Conservation (phyloP, 2,888 invertebrate genomes). For the Conus canariensis region DNA sequence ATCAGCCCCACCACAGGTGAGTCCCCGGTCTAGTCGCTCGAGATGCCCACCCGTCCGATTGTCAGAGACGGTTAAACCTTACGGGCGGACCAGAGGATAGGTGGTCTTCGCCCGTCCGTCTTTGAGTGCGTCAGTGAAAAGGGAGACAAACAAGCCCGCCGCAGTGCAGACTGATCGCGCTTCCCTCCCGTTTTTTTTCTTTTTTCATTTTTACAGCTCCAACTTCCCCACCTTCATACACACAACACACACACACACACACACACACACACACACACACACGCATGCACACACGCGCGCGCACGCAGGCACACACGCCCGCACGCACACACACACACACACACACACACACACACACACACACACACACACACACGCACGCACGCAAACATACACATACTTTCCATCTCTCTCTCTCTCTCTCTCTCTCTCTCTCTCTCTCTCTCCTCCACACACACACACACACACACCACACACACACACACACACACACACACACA, state of each 20-base stretch:
- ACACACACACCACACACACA: conserved; percentile 18
- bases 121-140: neutral
- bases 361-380: too few relatives aligned
- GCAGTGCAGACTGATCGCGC: too few relatives aligned
- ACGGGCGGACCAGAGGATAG: too few relatives aligned
- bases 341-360: neutral
- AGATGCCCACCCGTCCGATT: too few relatives aligned
- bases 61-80: too few relatives aligned
- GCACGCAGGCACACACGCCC: neutral
- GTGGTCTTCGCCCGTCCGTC: too few relatives aligned
- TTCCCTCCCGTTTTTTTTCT: too few relatives aligned
- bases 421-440: too few relatives aligned
- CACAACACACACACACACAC: neutral
- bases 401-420: too few relatives aligned
- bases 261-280: conserved; percentile 26
- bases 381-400: too few relatives aligned
- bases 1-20: conserved; percentile 57
- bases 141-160: neutral
- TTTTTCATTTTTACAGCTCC: too few relatives aligned
- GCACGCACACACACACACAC: neutral
- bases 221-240: too few relatives aligned
- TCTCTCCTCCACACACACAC: conserved; percentile 23
- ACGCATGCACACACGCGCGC: neutral
- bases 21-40: neutral
- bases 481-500: conserved; percentile 9